These are phyloP conservation scores for Venustaconcha ellipsiformis DNA, from an alignment of 1,140 invertebrate genomes.

Conservation along the genomic window DNA sequence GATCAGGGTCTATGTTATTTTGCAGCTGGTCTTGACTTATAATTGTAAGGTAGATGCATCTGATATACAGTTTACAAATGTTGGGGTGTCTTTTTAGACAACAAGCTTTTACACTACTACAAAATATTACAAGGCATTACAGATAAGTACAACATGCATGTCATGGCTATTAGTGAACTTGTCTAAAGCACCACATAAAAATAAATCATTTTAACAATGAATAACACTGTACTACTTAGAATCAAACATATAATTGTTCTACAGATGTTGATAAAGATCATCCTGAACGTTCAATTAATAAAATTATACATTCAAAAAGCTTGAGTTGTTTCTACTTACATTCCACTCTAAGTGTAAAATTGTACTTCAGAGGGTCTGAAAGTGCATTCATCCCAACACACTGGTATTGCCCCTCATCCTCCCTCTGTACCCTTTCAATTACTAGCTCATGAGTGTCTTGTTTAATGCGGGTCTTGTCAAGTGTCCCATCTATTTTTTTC, in stretches of 20 bases:
- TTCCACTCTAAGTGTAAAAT: slow-evolving; percentile 41
- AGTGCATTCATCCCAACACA: slow-evolving; percentile 49
- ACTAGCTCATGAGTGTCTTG: slow-evolving; percentile 43
- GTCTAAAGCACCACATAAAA: no score
- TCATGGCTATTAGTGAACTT: no score
- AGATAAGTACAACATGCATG: no score
- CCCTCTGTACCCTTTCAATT: slow-evolving; percentile 49
- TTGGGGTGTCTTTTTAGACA: no score
- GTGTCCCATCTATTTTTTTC: slow-evolving; percentile 22
- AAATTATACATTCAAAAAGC: slow-evolving; percentile 1
- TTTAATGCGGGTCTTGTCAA: slow-evolving; percentile 20
- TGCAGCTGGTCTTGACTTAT: no score
- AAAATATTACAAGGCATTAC: no score
- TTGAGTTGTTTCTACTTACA: slow-evolving; percentile 27
- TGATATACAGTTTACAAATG: no score
- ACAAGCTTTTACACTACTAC: no score
- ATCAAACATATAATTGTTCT: not conserved
- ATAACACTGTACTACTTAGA: not conserved
- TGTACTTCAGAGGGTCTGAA: slow-evolving; percentile 4
- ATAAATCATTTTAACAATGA: not conserved
- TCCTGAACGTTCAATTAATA: not conserved
- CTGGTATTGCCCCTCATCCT: slow-evolving; percentile 56
- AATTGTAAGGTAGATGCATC: no score
- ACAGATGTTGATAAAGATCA: not conserved
- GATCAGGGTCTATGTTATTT: no score